phyloP scores from a whole-genome alignment of 2,888 invertebrate genomes.

The Pherbina coryleti region DNA sequence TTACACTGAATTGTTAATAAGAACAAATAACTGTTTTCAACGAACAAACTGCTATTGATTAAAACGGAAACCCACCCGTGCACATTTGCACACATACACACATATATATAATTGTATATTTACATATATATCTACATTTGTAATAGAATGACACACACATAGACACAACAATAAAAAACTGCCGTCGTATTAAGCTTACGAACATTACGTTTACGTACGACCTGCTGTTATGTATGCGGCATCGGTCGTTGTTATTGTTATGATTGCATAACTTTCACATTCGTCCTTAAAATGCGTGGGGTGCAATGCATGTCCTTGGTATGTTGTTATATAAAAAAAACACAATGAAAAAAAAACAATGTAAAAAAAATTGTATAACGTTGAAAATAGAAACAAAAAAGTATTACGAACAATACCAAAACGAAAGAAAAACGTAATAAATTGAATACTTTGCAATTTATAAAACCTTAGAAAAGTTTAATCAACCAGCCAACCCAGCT shows the following conservation, averaged over 20 bases:
- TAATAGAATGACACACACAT: background rate
- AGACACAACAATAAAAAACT: background rate
- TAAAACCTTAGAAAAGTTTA: no score
- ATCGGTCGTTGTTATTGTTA: conserved; percentile 2
- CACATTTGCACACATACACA: conserved; percentile 15
- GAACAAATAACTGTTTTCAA: no score
- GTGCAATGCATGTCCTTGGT: conserved; percentile 34
- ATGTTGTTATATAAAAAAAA: conserved; percentile 4
- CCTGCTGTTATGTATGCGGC: background rate
- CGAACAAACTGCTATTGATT: conserved; percentile 11
- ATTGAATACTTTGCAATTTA: no score
- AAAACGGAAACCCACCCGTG: background rate
- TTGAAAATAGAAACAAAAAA: background rate
- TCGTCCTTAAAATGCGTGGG: conserved; percentile 22
- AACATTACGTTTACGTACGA: background rate
- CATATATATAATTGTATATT: background rate
- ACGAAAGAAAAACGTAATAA: no score
- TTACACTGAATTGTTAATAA: no score
- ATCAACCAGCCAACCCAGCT: no score
- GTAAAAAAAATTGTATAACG: background rate
- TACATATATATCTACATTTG: background rate
- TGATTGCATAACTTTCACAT: conserved; percentile 21
- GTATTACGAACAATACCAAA: no score
- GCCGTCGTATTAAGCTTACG: background rate
- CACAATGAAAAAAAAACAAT: background rate